Evolutionary conservation across 2,113 vertebrate species (phyloP).

Genomic region (Tenebrosternarchus preto): DNA sequence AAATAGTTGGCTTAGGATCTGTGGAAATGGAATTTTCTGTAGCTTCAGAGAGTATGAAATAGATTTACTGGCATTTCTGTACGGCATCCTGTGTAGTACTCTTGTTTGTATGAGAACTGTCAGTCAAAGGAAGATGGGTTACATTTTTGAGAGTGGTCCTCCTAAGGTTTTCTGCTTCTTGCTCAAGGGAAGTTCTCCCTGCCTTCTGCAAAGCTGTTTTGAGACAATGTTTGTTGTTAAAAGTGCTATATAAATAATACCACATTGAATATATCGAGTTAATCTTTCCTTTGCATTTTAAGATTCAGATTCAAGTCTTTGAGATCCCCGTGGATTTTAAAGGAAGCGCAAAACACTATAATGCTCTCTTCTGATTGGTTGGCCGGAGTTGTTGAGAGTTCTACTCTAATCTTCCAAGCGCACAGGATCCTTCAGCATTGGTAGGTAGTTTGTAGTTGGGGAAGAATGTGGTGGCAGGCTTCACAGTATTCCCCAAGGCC

Average conservation of each 20-base stretch:
- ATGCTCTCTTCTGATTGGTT: conserved; percentile 1
- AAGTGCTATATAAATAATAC: too few species aligned
- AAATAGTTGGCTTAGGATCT: conserved; percentile 4
- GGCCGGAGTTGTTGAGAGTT: not conserved
- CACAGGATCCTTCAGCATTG: not conserved
- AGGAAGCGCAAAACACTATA: not conserved
- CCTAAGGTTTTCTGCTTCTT: too few species aligned
- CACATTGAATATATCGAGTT: too few species aligned
- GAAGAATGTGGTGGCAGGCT: not conserved
- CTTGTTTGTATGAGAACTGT: too few species aligned
- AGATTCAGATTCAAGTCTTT: not conserved
- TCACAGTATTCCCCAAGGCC: not conserved
- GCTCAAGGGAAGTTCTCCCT: too few species aligned
- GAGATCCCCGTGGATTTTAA: not conserved
- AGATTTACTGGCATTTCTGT: not conserved
- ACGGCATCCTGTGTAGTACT: not conserved
- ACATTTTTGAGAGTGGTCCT: too few species aligned
- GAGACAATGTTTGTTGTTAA: too few species aligned
- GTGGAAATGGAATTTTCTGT: conserved; percentile 8
- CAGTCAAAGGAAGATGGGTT: too few species aligned
- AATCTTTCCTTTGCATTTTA: too few species aligned
- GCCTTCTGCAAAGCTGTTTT: too few species aligned
- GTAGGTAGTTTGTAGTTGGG: not conserved
- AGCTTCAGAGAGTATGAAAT: not conserved
- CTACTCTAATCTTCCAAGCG: not conserved